phyloP scores from a whole-genome alignment of 2,113 vertebrate species.

The Mustelus asterias region DNA sequence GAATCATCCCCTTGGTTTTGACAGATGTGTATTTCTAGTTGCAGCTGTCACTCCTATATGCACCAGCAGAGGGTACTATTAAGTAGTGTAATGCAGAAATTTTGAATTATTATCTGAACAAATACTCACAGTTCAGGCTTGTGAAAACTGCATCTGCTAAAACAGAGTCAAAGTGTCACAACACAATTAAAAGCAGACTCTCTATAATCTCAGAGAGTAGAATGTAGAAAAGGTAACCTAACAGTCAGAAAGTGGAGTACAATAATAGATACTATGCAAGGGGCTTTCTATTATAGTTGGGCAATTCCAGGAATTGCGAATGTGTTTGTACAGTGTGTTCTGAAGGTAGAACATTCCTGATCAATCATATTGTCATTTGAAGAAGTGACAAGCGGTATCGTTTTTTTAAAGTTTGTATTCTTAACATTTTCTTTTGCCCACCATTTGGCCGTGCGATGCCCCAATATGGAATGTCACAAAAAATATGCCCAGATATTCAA shows the following conservation, averaged over 20 bases:
- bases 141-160: background rate
- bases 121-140: background rate
- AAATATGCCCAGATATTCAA: background rate
- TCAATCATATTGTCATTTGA: background rate
- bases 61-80: slow-evolving; percentile 15
- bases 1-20: too few relatives aligned
- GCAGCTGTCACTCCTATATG: background rate
- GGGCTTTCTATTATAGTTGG: background rate
- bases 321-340: background rate
- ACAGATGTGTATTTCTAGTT: background rate
- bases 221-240: background rate
- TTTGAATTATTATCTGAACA: background rate
- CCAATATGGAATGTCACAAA: background rate
- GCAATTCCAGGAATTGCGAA: background rate
- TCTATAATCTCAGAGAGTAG: background rate
- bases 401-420: background rate
- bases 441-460: background rate
- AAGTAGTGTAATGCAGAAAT: background rate
- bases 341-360: background rate
- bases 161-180: background rate
- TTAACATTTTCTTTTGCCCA: background rate
- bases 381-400: background rate
- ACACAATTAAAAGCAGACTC: background rate
- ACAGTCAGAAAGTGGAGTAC: background rate
- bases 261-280: background rate